Conservation (phyloP, 1,140 invertebrate genomes). For the Aleiodes sp. region DNA sequence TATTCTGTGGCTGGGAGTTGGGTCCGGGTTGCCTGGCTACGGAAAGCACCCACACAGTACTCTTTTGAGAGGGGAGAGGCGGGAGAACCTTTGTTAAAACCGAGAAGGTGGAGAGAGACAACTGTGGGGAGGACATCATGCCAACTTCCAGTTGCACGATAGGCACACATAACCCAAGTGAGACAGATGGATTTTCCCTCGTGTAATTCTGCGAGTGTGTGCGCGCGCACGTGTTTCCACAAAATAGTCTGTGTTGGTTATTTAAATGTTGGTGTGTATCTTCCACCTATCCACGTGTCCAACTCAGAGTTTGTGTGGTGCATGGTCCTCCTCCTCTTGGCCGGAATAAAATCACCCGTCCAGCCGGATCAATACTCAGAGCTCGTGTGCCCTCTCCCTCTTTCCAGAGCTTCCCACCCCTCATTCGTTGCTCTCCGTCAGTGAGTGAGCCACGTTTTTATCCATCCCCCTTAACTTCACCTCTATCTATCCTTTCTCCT, state of each 20-base stretch:
- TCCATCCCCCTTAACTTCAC: neutral
- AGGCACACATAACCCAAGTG: constrained; percentile 1
- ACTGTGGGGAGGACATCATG: constrained; percentile 6
- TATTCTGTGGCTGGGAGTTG: constrained; percentile 41
- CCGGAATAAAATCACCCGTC: constrained; percentile 39
- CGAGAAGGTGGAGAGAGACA: neutral
- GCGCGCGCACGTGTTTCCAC: constrained; percentile 14
- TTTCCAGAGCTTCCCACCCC: constrained; percentile 23
- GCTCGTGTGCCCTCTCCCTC: constrained; percentile 25
- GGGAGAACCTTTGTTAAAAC: too few relatives aligned
- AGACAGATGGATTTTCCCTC: constrained; percentile 29
- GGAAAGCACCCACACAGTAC: constrained; percentile 37
- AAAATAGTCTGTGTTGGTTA: neutral
- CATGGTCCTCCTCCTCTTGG: constrained; percentile 31
- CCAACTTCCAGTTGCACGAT: neutral
- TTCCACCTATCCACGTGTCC: constrained; percentile 28
- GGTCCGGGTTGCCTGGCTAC: constrained; percentile 39
- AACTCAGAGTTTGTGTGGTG: constrained; percentile 17
- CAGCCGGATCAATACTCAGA: constrained; percentile 41
- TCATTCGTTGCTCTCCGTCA: constrained; percentile 16
- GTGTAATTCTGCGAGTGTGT: too few relatives aligned
- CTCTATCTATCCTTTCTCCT: neutral
- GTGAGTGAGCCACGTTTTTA: too few relatives aligned
- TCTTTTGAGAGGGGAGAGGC: neutral
- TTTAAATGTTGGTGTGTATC: constrained; percentile 12